phyloP scores from a whole-genome alignment of 2,888 invertebrate genomes.

The Laothoe populi region DNA sequence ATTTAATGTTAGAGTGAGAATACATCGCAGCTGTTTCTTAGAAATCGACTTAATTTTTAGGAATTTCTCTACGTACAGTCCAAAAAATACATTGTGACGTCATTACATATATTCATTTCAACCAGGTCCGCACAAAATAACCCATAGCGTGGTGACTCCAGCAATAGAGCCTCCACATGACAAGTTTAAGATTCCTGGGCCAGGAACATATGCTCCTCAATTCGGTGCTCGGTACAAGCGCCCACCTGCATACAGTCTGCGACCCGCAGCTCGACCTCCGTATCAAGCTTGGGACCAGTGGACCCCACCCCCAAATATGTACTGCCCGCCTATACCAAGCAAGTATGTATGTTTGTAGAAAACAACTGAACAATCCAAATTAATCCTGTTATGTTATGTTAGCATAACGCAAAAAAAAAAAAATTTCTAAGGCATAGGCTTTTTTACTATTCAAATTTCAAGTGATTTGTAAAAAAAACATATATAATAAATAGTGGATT shows the following conservation, averaged over 20 bases:
- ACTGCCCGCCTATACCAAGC: conserved; percentile 57
- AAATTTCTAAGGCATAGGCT: no score
- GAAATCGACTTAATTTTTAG: no score
- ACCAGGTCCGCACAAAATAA: conserved; percentile 53
- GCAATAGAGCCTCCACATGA: conserved; percentile 44
- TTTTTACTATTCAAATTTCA: no score
- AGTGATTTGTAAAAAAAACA: no score
- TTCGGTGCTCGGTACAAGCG: conserved; percentile 45
- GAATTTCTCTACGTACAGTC: no score
- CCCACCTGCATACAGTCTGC: conserved; percentile 61
- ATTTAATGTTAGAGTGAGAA: no score
- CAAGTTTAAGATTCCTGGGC: conserved; percentile 57
- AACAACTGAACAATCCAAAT: no score
- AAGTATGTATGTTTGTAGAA: conserved; percentile 52
- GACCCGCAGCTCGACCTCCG: conserved; percentile 52
- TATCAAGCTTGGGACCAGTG: conserved; percentile 64
- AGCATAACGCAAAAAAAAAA: no score
- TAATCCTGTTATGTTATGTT: no score
- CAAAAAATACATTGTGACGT: no score
- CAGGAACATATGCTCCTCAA: conserved; percentile 54
- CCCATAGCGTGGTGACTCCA: conserved; percentile 57
- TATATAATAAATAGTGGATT: no score
- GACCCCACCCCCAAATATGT: conserved; percentile 75
- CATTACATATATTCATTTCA: not conserved
- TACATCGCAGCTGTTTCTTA: no score